These are phyloP conservation scores for Mythimna loreyi DNA, from an alignment of 2,888 invertebrate genomes.

Conservation along the genomic window DNA sequence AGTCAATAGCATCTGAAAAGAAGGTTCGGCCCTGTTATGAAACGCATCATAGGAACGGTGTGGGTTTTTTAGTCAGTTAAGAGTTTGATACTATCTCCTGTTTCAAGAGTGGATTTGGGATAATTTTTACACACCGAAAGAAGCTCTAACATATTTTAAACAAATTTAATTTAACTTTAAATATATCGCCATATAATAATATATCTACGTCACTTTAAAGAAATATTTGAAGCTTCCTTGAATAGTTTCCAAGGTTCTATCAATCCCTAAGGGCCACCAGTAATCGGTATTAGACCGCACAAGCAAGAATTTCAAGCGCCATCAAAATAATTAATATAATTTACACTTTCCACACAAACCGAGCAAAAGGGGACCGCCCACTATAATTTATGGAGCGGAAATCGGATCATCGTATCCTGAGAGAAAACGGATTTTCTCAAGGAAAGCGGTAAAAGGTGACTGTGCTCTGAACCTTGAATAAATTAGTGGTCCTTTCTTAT, in stretches of 20 bases:
- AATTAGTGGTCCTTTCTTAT: conserved; percentile 2
- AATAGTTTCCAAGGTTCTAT: not conserved
- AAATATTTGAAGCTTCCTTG: not conserved
- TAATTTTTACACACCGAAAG: too few species aligned
- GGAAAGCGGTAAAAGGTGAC: not conserved
- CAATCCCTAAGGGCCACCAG: not conserved
- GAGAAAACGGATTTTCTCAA: conserved; percentile 14
- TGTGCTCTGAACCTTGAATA: conserved; percentile 14
- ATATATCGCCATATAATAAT: not conserved
- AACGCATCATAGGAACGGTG: too few species aligned
- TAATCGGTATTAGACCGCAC: conserved; percentile 7
- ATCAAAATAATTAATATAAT: conserved; percentile 27
- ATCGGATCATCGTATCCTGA: conserved; percentile 16
- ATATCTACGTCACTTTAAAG: not conserved
- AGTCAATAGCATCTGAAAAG: too few species aligned
- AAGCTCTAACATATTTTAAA: too few species aligned
- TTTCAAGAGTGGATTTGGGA: too few species aligned
- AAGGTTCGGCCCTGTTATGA: too few species aligned
- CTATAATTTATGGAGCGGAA: conserved; percentile 36
- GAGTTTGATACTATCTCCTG: too few species aligned
- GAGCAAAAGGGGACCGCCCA: not conserved
- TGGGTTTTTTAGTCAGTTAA: too few species aligned
- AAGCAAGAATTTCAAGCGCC: conserved; percentile 5
- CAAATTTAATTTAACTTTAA: too few species aligned
- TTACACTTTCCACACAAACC: conserved; percentile 5